phyloP scores from a whole-genome alignment of 2,888 invertebrate species.

The Acanthoscelides obtectus region DNA sequence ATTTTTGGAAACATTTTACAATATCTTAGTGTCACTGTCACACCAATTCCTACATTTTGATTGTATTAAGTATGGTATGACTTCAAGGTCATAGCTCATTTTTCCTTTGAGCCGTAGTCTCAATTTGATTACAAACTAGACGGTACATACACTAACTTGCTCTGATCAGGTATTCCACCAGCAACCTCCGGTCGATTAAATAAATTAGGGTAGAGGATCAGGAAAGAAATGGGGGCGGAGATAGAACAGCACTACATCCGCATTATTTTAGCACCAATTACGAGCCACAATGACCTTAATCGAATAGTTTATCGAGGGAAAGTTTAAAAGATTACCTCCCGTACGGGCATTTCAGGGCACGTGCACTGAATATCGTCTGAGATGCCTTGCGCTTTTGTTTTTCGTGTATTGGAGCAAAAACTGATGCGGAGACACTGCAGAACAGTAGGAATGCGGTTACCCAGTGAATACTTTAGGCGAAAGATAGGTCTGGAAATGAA shows the following conservation, averaged over 20 bases:
- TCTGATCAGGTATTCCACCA: not conserved
- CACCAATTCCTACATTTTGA: too few species aligned
- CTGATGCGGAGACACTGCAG: not conserved
- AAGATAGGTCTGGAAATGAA: too few species aligned
- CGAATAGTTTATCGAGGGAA: conserved; percentile 16
- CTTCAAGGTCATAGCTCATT: too few species aligned
- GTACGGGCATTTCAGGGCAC: not conserved
- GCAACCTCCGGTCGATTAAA: not conserved
- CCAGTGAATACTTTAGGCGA: not conserved
- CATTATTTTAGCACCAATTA: conserved; percentile 20
- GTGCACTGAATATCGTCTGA: not conserved
- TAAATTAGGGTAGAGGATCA: not conserved
- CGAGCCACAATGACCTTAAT: conserved; percentile 18
- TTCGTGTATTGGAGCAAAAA: not conserved
- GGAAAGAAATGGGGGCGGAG: not conserved
- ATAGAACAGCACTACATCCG: conserved; percentile 5
- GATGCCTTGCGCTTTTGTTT: not conserved
- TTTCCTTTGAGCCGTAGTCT: too few species aligned
- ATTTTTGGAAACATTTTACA: too few species aligned
- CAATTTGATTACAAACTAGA: too few species aligned
- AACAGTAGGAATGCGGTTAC: not conserved
- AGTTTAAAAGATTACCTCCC: conserved; percentile 15
- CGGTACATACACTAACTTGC: too few species aligned
- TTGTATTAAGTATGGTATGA: too few species aligned
- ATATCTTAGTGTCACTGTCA: too few species aligned